Evolutionary conservation across 2,113 vertebrate genomes (phyloP), one percentile per base, ranked within the genome.

Genomic region (sheep (Ovis aries)): DNA sequence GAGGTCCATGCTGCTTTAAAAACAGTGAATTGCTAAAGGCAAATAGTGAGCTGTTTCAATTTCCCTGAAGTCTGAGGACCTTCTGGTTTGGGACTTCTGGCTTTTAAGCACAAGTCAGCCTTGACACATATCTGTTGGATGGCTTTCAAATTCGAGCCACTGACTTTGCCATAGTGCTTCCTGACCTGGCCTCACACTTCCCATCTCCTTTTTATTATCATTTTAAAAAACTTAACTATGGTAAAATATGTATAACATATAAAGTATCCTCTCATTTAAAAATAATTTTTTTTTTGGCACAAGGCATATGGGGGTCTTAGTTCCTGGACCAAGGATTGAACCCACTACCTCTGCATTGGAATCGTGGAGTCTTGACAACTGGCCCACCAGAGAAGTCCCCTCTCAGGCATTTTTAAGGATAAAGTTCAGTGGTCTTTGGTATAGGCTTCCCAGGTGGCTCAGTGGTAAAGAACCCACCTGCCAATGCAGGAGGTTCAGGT

Each of bases 181-280:
- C 78, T 90, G 95, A 87, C 88, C 84, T 97, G 45, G 36, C 67
- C 55, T 81, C 82, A 86, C 67, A 87, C 89, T 95, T 97, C 64
- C 88, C 88, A 77, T 50, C 85, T 95, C 81, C 97, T 96, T 86
- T 95, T 84, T 25, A 50, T 33, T 55, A 14, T 45, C 19, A 45
- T 59, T 60, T 36, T 21, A 1, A 9, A 40, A 43, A 74, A 31
- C 19, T 55, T 43, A 89, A 77, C 21, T 89, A 36, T 17, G 27
- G 36, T 77, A 27, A 77, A 77, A 40, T 43, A 43, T 14, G 6
- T 6, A 43, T 14, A 43, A 77, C 40, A 43, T 77, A 43, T 23
- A 43, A 77, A 27, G 36, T 14, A 77, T 77, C 23, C 23, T 77
- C 12, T 77, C 71, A 43, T 77, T 77, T 25, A 77, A 77, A 77